A percentile compares a stretch with the other conserved stretches of the same genome.
These are phyloP conservation scores for Zoanthus sansibaricus DNA, from an alignment of 92 coral and sea anemone genomes.

Conservation along the genomic window DNA sequence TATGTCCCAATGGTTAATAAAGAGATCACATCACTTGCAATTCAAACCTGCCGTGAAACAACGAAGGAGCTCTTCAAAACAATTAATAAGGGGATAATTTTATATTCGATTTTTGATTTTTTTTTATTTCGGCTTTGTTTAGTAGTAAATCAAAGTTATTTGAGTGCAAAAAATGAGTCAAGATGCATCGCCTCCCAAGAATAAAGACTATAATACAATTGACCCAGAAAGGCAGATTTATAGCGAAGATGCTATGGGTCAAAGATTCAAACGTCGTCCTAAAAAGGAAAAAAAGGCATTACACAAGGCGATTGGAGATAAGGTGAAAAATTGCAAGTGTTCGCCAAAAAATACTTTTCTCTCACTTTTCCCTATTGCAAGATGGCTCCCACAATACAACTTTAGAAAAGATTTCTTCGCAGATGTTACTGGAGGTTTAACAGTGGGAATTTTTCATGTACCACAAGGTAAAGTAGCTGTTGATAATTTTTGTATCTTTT, in stretches of 20 bases:
- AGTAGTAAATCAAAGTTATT: too few relatives aligned
- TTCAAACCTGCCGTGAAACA: not conserved
- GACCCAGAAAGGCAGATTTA: slow-evolving; percentile 14
- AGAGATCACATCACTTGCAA: not conserved
- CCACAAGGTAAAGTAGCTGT: slow-evolving; percentile 82
- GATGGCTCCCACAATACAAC: slow-evolving; percentile 88
- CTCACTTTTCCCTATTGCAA: slow-evolving; percentile 74
- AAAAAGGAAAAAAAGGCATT: not conserved
- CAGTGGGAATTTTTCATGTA: slow-evolving; percentile 92
- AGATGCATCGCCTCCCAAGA: too few relatives aligned
- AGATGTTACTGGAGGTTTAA: slow-evolving; percentile 83
- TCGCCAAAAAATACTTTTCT: slow-evolving; percentile 14
- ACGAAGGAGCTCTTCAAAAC: not conserved
- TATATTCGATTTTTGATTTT: not conserved
- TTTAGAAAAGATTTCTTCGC: slow-evolving; percentile 61
- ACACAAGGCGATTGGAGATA: not conserved
- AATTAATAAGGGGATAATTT: not conserved
- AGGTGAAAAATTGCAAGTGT: slow-evolving; percentile 4
- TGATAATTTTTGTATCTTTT: not conserved
- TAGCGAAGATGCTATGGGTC: slow-evolving; percentile 29
- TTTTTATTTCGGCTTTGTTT: too few relatives aligned
- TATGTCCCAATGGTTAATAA: not conserved
- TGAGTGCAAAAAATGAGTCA: too few relatives aligned
- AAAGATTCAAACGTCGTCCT: slow-evolving; percentile 6
- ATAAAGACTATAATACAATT: not conserved